phyloP scores from a whole-genome alignment of 1,140 invertebrate species.

The Asobara japonica region DNA sequence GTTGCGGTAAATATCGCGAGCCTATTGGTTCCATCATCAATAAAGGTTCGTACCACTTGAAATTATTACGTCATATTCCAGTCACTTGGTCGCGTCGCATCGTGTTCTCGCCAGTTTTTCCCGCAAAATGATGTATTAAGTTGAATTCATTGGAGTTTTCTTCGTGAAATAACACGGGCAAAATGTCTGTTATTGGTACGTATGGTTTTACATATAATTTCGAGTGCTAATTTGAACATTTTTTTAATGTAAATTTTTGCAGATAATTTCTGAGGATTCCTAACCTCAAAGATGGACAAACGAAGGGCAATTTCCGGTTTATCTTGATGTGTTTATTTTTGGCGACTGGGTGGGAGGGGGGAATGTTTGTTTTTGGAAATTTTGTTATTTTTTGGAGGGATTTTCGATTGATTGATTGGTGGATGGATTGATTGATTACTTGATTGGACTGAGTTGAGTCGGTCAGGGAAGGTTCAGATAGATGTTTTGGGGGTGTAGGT shows the following conservation, averaged over 20 bases:
- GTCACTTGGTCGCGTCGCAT: too few species aligned
- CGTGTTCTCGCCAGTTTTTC: not conserved
- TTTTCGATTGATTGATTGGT: too few species aligned
- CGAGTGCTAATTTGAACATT: too few species aligned
- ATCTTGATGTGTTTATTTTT: too few species aligned
- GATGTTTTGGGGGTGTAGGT: too few species aligned
- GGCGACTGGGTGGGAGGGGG: too few species aligned
- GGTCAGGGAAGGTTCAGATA: too few species aligned
- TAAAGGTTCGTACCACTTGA: not conserved
- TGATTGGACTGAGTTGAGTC: too few species aligned
- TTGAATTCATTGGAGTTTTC: not conserved
- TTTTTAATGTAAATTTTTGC: too few species aligned
- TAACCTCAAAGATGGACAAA: not conserved
- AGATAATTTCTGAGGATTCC: too few species aligned
- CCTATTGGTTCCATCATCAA: not conserved
- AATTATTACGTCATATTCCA: not conserved
- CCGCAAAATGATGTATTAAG: not conserved
- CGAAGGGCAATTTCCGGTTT: not conserved
- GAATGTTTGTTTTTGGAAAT: too few species aligned
- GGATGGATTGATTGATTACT: not conserved
- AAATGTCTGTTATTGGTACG: constrained; percentile 1
- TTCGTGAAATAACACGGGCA: not conserved
- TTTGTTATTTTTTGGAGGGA: not conserved
- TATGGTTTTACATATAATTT: not conserved
- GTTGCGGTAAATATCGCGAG: not conserved